Percentiles rank a stretch among this genome's conserved stretches.
These are phyloP conservation scores for Solenodon paradoxus DNA, from an alignment of 2,113 vertebrate genomes.

Conservation along the genomic window DNA sequence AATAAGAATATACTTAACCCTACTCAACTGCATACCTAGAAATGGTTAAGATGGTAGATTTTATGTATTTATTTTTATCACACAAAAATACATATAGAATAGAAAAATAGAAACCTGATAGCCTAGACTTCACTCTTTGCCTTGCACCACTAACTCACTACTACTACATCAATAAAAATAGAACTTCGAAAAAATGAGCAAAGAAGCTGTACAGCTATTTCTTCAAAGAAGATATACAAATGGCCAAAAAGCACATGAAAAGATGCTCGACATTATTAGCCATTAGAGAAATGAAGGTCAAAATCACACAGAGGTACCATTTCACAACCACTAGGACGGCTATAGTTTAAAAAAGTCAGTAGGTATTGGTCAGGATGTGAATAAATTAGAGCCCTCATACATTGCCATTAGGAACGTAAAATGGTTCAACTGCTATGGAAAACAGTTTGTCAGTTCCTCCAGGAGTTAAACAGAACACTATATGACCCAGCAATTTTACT, in stretches of 20 bases:
- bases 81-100: background rate
- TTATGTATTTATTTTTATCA: no score
- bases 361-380: background rate
- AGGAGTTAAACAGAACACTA: background rate
- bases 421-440: no score
- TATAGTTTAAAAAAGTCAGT: background rate
- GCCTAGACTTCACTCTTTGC: background rate
- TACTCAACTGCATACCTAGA: no score
- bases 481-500: background rate
- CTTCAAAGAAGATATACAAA: no score
- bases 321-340: background rate
- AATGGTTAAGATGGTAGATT: no score
- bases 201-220: background rate
- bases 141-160: background rate
- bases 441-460: background rate
- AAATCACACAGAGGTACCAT: background rate
- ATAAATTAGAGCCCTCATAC: no score
- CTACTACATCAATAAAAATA: background rate
- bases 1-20: no score
- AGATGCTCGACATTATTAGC: no score
- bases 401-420: no score
- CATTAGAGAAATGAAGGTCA: no score
- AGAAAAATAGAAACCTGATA: background rate
- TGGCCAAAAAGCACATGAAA: no score
- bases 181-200: background rate